Base-by-base conservation (phyloP, 2,888 invertebrate genomes). In the Oscheius sp. region DNA sequence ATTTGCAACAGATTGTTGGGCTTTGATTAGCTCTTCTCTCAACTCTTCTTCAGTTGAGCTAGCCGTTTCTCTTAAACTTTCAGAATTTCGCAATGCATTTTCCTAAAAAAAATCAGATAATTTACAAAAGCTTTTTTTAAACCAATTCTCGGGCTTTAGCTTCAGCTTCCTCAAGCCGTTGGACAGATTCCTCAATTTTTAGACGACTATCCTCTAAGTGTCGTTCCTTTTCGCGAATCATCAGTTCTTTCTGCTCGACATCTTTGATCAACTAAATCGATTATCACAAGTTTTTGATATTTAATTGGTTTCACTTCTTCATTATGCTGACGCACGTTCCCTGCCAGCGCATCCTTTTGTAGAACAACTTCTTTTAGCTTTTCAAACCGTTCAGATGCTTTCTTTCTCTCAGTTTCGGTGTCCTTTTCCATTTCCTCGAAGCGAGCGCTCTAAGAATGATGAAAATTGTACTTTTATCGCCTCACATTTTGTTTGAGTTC, bases 81-180 rank as follows among this genome's bases (percentile, higher is more conserved):
- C 66, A 2, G 55, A 42, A 37, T 53, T 55, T 31, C 42, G 27
- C 20, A 55, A 31, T 10, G 34, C 66, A 10, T n/a, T 34, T 57
- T 55, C 53, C 66, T 66, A 39, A 20, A 45, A 39, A 8, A 25
- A 25, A 5, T 23, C 15, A 10, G 17, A 34, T 1, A 1, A 52
- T 3, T 52, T 8, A 4, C 15, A 23, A 20, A 55, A 12, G 12
- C 5, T 17, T 20, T 37, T 37, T 37, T 15, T 37, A 37, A 23
- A 84, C 72, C 65, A 81, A 76, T 63, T 83, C 76, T 45, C 82
- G 77, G 0, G 86, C 78, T 23, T 83, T 80, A 12, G 75, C 79
- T 29, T 82, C 84, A 33, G 86, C 86, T 57, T 78, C 72, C 31
- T 79, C 79, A 5, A 84, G 75, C 34, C 76, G 78, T 29, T 72